Percentiles rank a stretch among this genome's conserved stretches.
Conservation (phyloP, 1,140 invertebrate species). For the Macrotrachela quadricornifera region DNA sequence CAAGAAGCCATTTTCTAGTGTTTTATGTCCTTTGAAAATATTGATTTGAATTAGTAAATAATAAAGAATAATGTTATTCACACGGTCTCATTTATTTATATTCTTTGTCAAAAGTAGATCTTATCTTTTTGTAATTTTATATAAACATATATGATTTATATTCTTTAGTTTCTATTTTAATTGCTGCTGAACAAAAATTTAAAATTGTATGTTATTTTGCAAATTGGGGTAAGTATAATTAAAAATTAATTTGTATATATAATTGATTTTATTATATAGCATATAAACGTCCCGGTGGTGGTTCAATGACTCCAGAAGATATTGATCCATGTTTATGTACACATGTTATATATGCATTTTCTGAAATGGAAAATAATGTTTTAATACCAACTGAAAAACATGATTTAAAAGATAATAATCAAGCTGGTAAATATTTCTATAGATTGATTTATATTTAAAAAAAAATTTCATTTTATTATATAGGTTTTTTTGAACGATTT, state of each 20-base stretch:
- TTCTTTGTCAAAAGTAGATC: too few species aligned
- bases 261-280: background rate
- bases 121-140: too few species aligned
- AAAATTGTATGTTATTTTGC: constrained; percentile 24
- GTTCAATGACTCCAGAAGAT: constrained; percentile 38
- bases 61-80: too few species aligned
- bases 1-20: too few species aligned
- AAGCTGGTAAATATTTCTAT: background rate
- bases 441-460: too few species aligned
- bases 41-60: too few species aligned
- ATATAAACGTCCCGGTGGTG: constrained; percentile 16
- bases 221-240: constrained; percentile 17
- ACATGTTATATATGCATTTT: constrained; percentile 56
- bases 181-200: background rate
- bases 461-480: too few species aligned
- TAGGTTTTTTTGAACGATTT: constrained; percentile 38
- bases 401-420: constrained; percentile 14
- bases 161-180: too few species aligned
- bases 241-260: background rate
- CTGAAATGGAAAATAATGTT: constrained; percentile 37
- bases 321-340: constrained; percentile 51
- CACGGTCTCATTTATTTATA: too few species aligned
- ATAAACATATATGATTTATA: too few species aligned
- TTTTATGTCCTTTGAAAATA: too few species aligned
- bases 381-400: constrained; percentile 21